Percentiles rank a stretch among this genome's conserved stretches.
phyloP scores from a whole-genome alignment of 2,888 invertebrate species.

The Cheilosia grossa region DNA sequence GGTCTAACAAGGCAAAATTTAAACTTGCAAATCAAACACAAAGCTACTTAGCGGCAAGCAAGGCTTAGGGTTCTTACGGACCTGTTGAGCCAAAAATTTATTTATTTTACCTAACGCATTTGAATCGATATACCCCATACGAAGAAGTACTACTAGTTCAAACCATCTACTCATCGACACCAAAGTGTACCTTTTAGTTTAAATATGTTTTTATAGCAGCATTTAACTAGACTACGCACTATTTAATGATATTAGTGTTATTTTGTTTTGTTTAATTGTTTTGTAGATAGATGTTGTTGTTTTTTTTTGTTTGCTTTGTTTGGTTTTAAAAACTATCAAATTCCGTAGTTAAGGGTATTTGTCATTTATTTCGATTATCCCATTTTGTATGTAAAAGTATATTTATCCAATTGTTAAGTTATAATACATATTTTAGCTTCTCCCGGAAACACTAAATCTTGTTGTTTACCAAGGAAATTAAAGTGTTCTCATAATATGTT shows the following conservation, averaged over 20 bases:
- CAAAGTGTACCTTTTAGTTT: conserved; percentile 8
- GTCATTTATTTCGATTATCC: conserved; percentile 70
- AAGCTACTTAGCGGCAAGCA: no score
- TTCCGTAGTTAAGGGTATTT: conserved; percentile 72
- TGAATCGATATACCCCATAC: no score
- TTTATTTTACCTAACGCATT: no score
- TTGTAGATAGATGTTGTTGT: conserved; percentile 62
- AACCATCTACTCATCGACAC: background rate
- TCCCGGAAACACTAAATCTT: conserved; percentile 65
- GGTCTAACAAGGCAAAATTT: no score
- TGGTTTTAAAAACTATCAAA: conserved; percentile 60
- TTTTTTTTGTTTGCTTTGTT: conserved; percentile 27
- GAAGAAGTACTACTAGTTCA: background rate
- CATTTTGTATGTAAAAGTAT: conserved; percentile 70
- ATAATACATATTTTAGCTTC: conserved; percentile 39
- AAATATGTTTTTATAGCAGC: conserved; percentile 45
- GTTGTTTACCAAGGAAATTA: conserved; percentile 52
- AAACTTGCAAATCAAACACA: no score
- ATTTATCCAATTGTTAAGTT: conserved; percentile 53
- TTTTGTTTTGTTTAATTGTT: conserved; percentile 55
- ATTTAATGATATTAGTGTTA: conserved; percentile 66
- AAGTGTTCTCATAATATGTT: conserved; percentile 33
- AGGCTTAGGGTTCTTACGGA: no score
- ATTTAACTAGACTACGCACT: conserved; percentile 67
- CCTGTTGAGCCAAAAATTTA: no score